Evolutionary conservation across 2,113 vertebrate genomes (phyloP).

Genomic region (Edolisoma coerulescens): DNA sequence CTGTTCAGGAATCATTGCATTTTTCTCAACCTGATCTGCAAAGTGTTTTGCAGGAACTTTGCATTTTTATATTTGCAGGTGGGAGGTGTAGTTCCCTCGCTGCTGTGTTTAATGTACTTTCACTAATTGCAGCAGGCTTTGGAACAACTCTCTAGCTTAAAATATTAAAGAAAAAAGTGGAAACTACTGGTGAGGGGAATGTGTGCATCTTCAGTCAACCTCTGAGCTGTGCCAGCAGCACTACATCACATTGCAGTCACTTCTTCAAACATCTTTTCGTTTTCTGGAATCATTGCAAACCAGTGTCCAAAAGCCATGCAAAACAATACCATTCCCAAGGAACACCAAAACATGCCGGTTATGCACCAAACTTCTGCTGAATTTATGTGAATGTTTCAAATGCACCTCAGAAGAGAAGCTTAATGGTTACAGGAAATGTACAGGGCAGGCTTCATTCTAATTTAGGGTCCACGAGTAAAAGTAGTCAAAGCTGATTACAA

Average conservation of each 20-base stretch:
- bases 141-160: background rate
- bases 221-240: background rate
- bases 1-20: background rate
- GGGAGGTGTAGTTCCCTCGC: background rate
- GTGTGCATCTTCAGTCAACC: background rate
- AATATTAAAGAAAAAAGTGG: rapidly evolving
- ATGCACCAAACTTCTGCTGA: background rate
- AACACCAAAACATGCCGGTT: background rate
- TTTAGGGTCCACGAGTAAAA: background rate
- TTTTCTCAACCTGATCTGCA: background rate
- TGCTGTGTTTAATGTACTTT: background rate
- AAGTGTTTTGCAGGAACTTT: background rate
- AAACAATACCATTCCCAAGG: background rate
- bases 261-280: background rate
- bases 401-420: background rate
- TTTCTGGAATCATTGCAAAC: background rate
- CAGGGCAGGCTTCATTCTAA: background rate
- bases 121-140: background rate
- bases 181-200: background rate
- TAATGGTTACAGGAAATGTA: background rate
- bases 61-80: background rate
- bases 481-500: background rate
- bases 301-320: background rate
- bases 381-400: background rate
- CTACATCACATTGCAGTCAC: background rate